Percentiles rank a stretch among this genome's conserved stretches.
phyloP scores from a whole-genome alignment of 2,888 invertebrate genomes.

The Cantharis flavilabris region DNA sequence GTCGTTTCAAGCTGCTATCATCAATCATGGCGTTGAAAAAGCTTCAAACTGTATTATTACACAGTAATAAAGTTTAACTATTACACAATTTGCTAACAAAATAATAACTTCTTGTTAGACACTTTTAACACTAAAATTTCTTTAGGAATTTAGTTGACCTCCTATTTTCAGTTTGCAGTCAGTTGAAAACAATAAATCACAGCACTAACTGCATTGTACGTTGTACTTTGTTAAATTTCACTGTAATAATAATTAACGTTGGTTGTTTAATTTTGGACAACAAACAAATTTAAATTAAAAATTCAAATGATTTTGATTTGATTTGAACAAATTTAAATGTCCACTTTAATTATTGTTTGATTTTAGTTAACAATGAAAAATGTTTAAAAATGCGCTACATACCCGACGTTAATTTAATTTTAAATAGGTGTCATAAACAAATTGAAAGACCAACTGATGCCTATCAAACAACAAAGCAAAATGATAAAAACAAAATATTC shows the following conservation, averaged over 20 bases:
- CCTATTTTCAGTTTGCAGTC: neutral
- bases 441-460: neutral
- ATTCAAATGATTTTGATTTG: neutral
- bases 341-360: neutral
- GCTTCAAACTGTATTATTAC: neutral
- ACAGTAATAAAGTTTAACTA: neutral
- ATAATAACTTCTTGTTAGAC: neutral
- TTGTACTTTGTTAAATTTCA: neutral
- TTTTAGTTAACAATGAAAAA: neutral
- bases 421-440: neutral
- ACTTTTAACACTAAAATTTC: neutral
- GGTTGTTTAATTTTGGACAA: neutral
- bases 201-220: neutral
- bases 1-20: neutral
- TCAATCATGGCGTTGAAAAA: neutral
- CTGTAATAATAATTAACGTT: neutral
- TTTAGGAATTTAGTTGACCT: neutral
- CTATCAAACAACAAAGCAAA: neutral
- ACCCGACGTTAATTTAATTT: neutral
- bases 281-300: neutral
- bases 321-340: neutral
- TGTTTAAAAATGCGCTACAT: neutral
- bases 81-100: neutral
- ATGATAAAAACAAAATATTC: neutral
- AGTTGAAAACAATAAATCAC: neutral